A percentile compares a stretch with the other conserved stretches of the same genome.
These are phyloP conservation scores for Sarotherodon lohbergeri DNA, from an alignment of 2,113 vertebrate genomes.

Conservation along the genomic window DNA sequence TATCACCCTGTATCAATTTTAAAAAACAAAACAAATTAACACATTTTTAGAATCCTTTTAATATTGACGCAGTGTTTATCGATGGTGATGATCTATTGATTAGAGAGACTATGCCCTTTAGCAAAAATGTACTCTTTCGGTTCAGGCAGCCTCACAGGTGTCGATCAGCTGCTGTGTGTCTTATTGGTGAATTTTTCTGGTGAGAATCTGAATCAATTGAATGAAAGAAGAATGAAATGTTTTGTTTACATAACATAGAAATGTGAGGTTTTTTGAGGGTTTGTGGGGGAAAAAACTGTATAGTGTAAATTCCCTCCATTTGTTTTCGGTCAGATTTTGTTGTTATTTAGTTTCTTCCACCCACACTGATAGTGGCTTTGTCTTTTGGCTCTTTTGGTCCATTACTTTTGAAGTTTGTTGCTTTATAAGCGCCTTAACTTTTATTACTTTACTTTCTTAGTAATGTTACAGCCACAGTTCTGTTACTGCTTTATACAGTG, in stretches of 20 bases:
- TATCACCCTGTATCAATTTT: background rate
- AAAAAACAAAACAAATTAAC: background rate
- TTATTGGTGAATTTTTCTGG: background rate
- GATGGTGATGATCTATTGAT: background rate
- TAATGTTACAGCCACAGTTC: constrained; percentile 9
- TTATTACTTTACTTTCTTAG: constrained; percentile 28
- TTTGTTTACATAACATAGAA: background rate
- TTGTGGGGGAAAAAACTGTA: background rate
- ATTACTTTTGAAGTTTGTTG: constrained; percentile 21
- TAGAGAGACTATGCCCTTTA: background rate
- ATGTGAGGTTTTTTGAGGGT: background rate
- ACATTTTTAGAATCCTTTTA: background rate
- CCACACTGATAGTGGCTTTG: background rate
- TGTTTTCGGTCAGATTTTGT: background rate
- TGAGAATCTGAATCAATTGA: background rate
- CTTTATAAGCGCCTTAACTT: constrained; percentile 38
- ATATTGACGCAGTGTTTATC: background rate
- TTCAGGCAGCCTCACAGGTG: background rate
- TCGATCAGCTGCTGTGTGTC: background rate
- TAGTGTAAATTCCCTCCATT: background rate
- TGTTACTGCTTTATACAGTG: background rate
- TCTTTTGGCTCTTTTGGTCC: constrained; percentile 20
- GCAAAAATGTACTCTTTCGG: background rate
- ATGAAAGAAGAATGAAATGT: background rate
- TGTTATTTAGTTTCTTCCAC: background rate